Evolutionary conservation across 1,140 invertebrate genomes (phyloP), one percentile per base, ranked within the genome.

Genomic region (Idris sp.): DNA sequence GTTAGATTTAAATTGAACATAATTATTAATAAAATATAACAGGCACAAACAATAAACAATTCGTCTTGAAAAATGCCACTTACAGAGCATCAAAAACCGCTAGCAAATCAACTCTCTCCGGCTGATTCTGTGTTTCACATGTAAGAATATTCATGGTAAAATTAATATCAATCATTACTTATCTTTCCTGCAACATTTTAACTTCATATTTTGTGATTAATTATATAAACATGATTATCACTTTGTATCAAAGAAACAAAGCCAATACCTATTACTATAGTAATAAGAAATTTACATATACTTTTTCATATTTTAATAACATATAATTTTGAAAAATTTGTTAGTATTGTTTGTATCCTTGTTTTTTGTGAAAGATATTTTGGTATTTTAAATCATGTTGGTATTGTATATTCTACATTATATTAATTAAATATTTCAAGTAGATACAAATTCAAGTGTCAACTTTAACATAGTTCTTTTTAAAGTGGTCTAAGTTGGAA

Each of bases 111-210:
- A 22, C 19, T 6, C 3, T 49, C 16, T 26, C 28, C 36, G 9
- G n/a, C 65, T 53, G 28, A 14, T 25, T 54, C 61, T 65, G 48
- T 46, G 13, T 68, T 61, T 69, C 54, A 69, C 65, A 69, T 69
- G 65, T 69, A 69, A 71, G 67, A 71, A 71, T 71, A 71, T 71
- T 71, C 56, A 71, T 71, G 56, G 28, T 51, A 31, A 54, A 38
- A 54, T 54, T 54, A 18, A 68, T 58, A 68, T 65, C 48, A 41
- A 44, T 46, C 49, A 41, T 56, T 56, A 67, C 49, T 67, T 67
- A 56, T 67, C 41, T 56, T 49, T 46, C 49, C 51, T 56, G 49
- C 35, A 48, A 56, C 35, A 58, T 36, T 54, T 41, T 56, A 48
- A 67, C 51, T 67, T 65, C 25, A 49, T 56, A 56, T 38, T 61